Evolutionary conservation across 2,888 invertebrate genomes (phyloP), one percentile per base, ranked within the genome.

Genomic region (Heliconius ismenius): DNA sequence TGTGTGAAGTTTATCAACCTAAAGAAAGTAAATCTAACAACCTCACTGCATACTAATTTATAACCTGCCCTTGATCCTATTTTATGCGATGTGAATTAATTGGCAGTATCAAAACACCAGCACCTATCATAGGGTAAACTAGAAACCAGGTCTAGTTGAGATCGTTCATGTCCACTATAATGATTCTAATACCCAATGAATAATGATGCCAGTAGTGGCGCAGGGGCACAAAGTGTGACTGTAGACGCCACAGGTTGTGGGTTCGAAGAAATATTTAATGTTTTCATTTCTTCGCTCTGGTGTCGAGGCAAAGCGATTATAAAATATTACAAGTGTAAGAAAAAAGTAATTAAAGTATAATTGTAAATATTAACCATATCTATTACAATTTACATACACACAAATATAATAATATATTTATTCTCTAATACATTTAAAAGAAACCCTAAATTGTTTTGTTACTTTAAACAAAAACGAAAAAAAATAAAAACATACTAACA

Each of bases 61-160:
- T 60, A 75, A 67, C 15, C 43, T 76, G 76, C 73, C 78, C 79
- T 79, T 79, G 78, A 78, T 78, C 77, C 78, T 75, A 64, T 77
- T 77, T 75, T 75, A 77, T 79, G 77, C 63, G 73, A 76, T 74
- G 75, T 60, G 76, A 78, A 79, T 79, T 78, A 77, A 79, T 79
- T 79, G 79, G 62, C 73, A 74, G 62, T 49, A 75, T 78, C 76
- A 58, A 32, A 54, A 72, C 70, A 64, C 32, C 32, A 64, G 68
- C 68, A 49, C 49, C 49, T 49, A 68, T 49, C 76, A 73, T 63
- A 76, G 78, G 78, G 76, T 78, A 72, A 74, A 72, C 62, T 39
- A 65, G 67, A 77, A 77, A 74, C 76, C 63, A 65, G 64, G 60
- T 75, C 77, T 79, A 54, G 43, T 78, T 74, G 70, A 72, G 70